A percentile compares a stretch with the other conserved stretches of the same genome.
phyloP scores from a whole-genome alignment of 37 sponge, comb jelly and placozoan species.

The Cladorhizidae sp. region DNA sequence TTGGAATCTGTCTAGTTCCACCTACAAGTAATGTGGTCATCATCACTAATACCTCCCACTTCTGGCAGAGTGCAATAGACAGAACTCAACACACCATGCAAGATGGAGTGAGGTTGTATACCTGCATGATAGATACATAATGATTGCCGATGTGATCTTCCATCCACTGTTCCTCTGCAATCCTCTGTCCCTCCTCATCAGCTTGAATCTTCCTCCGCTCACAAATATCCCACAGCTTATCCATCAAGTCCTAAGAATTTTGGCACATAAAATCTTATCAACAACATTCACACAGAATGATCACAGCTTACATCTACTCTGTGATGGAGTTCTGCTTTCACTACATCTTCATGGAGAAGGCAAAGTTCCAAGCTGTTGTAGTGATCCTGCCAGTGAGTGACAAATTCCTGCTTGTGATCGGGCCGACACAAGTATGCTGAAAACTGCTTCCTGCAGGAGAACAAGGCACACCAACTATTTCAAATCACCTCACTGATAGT shows the following conservation, averaged over 20 bases:
- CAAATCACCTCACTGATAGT: neutral
- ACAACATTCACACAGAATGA: neutral
- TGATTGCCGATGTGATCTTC: conserved; percentile 92
- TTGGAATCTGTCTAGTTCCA: conserved; percentile 85
- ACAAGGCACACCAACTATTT: neutral
- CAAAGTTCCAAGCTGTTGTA: conserved; percentile 80
- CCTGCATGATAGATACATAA: conserved; percentile 92
- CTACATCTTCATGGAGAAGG: conserved; percentile 71
- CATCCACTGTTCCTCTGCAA: conserved; percentile 82
- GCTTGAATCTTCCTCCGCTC: conserved; percentile 80
- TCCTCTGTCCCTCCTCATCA: conserved; percentile 69
- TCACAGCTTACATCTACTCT: conserved; percentile 79
- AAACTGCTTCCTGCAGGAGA: conserved; percentile 66
- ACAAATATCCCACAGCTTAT: conserved; percentile 93
- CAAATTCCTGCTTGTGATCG: conserved; percentile 92
- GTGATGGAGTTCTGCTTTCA: conserved; percentile 95
- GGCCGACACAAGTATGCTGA: conserved; percentile 75
- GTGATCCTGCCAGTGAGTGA: conserved; percentile 80
- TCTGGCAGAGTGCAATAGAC: too few species aligned
- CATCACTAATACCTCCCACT: neutral
- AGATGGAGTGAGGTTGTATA: neutral
- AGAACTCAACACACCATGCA: too few species aligned
- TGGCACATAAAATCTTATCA: neutral
- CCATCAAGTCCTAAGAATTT: conserved; percentile 80
- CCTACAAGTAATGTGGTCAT: conserved; percentile 25